These are phyloP conservation scores for Dipodomys stephensi DNA, from an alignment of 2,113 vertebrate genomes.

Conservation along the genomic window DNA sequence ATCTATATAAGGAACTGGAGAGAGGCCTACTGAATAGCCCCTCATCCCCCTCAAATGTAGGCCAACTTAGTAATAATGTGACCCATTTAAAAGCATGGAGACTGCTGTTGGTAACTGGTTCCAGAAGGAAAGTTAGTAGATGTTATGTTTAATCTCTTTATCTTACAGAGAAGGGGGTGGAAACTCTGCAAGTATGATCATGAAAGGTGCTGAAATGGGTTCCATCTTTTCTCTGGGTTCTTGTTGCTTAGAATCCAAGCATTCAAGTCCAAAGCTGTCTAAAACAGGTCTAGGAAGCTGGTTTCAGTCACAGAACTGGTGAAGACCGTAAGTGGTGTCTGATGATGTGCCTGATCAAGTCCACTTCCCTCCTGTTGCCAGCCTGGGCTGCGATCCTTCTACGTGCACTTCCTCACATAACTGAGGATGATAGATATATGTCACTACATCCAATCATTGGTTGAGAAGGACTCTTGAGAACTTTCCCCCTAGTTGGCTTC, in stretches of 20 bases:
- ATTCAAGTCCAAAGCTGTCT: not conserved
- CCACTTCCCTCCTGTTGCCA: not conserved
- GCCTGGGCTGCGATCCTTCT: too few relatives aligned
- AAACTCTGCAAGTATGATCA: not conserved
- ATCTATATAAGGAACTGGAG: not conserved
- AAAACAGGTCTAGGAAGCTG: not conserved
- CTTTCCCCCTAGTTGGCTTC: too few relatives aligned
- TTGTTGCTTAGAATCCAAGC: not conserved
- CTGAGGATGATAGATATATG: too few relatives aligned
- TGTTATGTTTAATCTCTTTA: not conserved
- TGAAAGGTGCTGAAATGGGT: not conserved
- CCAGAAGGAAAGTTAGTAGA: not conserved
- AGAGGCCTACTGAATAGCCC: not conserved
- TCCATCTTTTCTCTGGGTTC: not conserved
- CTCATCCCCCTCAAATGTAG: not conserved
- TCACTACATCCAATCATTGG: too few relatives aligned
- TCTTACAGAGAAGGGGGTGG: not conserved
- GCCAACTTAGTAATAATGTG: slow-evolving; percentile 4
- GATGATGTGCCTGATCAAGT: not conserved
- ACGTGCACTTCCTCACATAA: too few relatives aligned
- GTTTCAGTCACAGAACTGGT: not conserved
- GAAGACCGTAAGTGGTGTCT: not conserved
- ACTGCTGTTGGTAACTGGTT: not conserved
- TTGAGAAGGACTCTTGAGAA: too few relatives aligned
- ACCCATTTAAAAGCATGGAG: slow-evolving; percentile 6